Conservation (phyloP, 2,797 vertebrate species). For the Cryptoprocta ferox region DNA sequence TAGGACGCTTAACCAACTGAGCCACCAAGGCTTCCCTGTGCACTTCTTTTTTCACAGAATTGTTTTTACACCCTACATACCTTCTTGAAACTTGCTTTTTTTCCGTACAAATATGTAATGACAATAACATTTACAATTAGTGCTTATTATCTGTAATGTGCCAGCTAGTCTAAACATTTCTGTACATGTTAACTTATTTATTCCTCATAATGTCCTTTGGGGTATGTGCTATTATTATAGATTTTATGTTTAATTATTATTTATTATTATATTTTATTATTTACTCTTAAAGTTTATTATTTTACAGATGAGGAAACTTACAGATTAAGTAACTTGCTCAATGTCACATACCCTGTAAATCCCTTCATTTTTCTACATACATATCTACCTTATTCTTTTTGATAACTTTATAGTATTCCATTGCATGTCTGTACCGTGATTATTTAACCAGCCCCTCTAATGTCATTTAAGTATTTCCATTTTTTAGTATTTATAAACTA, state of each 20-base stretch:
- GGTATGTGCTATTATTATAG: not conserved
- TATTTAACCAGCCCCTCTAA: not conserved
- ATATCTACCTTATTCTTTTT: not conserved
- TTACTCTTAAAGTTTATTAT: not conserved
- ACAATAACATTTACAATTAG: not conserved
- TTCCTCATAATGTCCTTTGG: not conserved
- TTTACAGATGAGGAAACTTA: not conserved
- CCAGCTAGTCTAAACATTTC: not conserved
- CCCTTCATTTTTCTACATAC: not conserved
- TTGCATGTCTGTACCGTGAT: not conserved
- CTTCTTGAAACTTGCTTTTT: slow-evolving; percentile 27
- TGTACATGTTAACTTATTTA: not conserved
- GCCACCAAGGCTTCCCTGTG: too few relatives aligned
- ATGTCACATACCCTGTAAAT: not conserved
- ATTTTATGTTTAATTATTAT: not conserved
- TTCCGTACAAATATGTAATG: not conserved
- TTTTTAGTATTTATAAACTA: not conserved
- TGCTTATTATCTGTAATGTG: not conserved
- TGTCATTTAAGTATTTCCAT: not conserved
- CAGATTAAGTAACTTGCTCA: slow-evolving; percentile 3
- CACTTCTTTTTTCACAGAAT: not conserved
- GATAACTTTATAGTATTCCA: not conserved
- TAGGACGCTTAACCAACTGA: too few relatives aligned
- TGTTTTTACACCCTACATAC: not conserved
- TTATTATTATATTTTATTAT: not conserved